Evolutionary conservation across 2,113 vertebrate species (phyloP), one percentile per base, ranked within the genome.

Genomic region (Stigmatopora argus): DNA sequence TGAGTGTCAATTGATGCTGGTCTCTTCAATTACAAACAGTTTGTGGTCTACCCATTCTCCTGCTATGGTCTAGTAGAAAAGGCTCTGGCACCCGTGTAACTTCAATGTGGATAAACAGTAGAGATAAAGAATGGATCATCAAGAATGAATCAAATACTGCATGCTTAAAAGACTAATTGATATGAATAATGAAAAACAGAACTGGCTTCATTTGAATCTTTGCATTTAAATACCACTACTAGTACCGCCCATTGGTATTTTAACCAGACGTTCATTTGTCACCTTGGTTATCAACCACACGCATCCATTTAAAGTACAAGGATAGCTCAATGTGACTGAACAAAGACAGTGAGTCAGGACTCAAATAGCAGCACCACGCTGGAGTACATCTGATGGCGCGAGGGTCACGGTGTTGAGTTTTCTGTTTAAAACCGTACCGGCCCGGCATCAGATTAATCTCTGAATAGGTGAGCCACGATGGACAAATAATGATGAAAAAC

Each of bases 311-410:
- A 52, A 46, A 68, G 46, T 26, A 74, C 62, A 72, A 71, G 49
- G 69, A 76, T 62, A 48, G 23, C 57, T 74, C 67, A 73, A 67
- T 72, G 62, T 60, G 65, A 76, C 64, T 69, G 64, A 77, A 78
- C 77, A 81, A 81, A 83, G 79, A 78, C 72, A 19, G 73, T 79
- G 81, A 87, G 78, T 89, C 78, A 86, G 64, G 77, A 19, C 67
- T 72, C 49, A 62, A 80, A 70, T 77, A 72, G 63, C 68, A 72
- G 64, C 75, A 51, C 68, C 77, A 75, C 72, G 78, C 75, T 14
- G 58, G 49, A 64, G 77, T 69, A 59, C 13, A 46, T 78, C 68
- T 55, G 52, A 81, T 71, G 64, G 78, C 19, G 49, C 68, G 75
- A 81, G 34, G 66, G 55, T 46, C 41, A 61, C 12, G 62, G 63